Percentiles rank a stretch among this genome's conserved stretches.
Evolutionary conservation across 1,140 invertebrate species (phyloP).

Genomic region (Diabrotica undecimpunctata): DNA sequence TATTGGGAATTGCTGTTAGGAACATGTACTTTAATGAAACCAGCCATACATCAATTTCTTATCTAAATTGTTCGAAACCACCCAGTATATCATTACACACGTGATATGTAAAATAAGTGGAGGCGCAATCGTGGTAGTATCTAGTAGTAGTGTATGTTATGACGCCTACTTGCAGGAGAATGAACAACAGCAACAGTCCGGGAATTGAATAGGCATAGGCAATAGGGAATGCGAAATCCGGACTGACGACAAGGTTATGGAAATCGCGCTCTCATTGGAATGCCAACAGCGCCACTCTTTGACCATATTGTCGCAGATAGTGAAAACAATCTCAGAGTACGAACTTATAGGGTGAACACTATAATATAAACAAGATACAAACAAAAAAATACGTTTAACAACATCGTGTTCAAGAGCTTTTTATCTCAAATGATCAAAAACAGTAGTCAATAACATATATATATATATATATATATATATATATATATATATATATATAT

Average conservation of each 20-base stretch:
- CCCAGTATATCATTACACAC: conserved; percentile 18
- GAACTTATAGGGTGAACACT: not conserved
- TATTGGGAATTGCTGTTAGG: too few species aligned
- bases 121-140: conserved; percentile 17
- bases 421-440: too few species aligned
- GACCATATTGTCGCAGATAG: not conserved
- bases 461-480: too few species aligned
- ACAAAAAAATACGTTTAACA: too few species aligned
- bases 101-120: conserved; percentile 20
- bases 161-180: conserved; percentile 16
- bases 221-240: conserved; percentile 16
- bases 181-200: conserved; percentile 9
- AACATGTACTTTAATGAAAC: too few species aligned
- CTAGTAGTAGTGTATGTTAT: conserved; percentile 17
- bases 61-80: not conserved
- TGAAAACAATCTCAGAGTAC: not conserved
- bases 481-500: too few species aligned
- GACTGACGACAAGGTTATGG: conserved; percentile 20
- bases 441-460: too few species aligned
- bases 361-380: too few species aligned
- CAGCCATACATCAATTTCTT: not conserved
- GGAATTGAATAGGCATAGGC: conserved; percentile 1
- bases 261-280: conserved; percentile 18
- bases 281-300: conserved; percentile 7
- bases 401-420: too few species aligned